These are phyloP conservation scores for Mus pahari DNA, from an alignment of 2,113 vertebrate species.

Conservation along the genomic window DNA sequence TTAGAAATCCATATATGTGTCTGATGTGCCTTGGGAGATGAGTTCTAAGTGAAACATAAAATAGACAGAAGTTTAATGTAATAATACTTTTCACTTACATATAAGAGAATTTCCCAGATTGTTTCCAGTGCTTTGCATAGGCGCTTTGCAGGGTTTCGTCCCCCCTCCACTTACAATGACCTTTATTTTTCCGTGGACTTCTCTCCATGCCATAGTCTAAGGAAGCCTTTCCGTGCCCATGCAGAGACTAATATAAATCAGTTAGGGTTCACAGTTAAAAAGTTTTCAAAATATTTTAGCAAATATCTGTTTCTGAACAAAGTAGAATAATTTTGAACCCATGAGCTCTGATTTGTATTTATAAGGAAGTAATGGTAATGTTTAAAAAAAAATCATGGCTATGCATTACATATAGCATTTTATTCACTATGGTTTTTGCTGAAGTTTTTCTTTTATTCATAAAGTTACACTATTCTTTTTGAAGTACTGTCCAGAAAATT, in stretches of 20 bases:
- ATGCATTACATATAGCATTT: neutral
- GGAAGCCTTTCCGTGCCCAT: rapidly evolving
- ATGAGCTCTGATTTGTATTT: slow-evolving; percentile 91
- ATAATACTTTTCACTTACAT: neutral
- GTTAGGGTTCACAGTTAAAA: neutral
- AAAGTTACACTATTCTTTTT: neutral
- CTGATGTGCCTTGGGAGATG: neutral
- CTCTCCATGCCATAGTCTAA: too few relatives aligned
- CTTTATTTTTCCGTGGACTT: rapidly evolving
- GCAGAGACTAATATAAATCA: neutral
- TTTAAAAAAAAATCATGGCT: slow-evolving; percentile 88
- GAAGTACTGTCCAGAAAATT: neutral
- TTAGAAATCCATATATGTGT: neutral
- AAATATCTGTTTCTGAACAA: slow-evolving; percentile 89
- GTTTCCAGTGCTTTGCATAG: neutral
- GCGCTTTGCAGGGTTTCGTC: rapidly evolving
- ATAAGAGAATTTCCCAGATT: neutral
- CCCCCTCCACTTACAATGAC: too few relatives aligned
- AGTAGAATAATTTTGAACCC: slow-evolving; percentile 93
- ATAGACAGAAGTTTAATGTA: neutral
- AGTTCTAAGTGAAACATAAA: neutral
- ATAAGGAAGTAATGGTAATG: slow-evolving; percentile 93
- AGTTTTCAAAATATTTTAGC: slow-evolving; percentile 76
- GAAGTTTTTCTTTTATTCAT: neutral
- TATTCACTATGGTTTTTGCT: neutral